A percentile compares a stretch with the other conserved stretches of the same genome.
These are phyloP conservation scores for Tenodera sinensis DNA, from an alignment of 2,888 invertebrate genomes.

Conservation along the genomic window DNA sequence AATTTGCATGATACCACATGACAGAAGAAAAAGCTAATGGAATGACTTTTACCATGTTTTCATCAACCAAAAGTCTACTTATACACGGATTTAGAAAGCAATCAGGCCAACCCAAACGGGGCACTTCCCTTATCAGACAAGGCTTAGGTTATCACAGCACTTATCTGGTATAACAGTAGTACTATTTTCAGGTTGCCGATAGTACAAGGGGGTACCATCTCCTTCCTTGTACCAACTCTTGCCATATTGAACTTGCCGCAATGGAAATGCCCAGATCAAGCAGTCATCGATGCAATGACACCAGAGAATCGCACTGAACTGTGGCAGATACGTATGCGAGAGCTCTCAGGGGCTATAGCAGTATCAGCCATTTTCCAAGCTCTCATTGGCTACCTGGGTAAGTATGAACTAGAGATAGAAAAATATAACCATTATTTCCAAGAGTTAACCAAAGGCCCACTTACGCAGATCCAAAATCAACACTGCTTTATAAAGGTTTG, in stretches of 20 bases:
- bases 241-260: constrained; percentile 68
- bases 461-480: too few relatives aligned
- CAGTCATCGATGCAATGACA: constrained; percentile 53
- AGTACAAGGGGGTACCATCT: constrained; percentile 75
- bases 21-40: too few relatives aligned
- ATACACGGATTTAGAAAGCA: too few relatives aligned
- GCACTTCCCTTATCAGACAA: too few relatives aligned
- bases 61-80: too few relatives aligned
- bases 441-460: too few relatives aligned
- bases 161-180: background rate
- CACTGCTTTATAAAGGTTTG: too few relatives aligned
- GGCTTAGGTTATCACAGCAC: too few relatives aligned
- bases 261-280: constrained; percentile 64
- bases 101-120: too few relatives aligned
- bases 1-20: too few relatives aligned
- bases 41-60: too few relatives aligned
- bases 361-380: constrained; percentile 74
- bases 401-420: background rate
- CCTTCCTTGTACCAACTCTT: constrained; percentile 73
- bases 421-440: too few relatives aligned
- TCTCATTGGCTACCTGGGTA: constrained; percentile 56
- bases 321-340: constrained; percentile 75
- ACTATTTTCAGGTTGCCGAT: constrained; percentile 58
- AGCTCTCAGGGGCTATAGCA: constrained; percentile 79
- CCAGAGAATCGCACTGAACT: constrained; percentile 54